Conservation (phyloP, 2,888 invertebrate genomes). For the Brachypterus glaber region DNA sequence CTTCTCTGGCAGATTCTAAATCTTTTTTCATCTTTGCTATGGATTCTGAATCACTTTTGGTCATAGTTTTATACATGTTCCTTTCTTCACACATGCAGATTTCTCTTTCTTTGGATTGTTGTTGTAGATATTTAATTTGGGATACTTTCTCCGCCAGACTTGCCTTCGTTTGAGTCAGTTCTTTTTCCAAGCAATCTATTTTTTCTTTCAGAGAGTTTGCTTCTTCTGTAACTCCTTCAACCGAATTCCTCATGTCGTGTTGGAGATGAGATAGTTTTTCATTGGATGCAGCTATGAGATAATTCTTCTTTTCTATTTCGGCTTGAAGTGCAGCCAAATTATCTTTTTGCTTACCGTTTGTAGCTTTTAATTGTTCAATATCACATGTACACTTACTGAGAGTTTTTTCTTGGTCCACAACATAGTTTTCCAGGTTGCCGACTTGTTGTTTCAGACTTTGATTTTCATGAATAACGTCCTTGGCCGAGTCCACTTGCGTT, state of each 20-base stretch:
- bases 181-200: constrained; percentile 21
- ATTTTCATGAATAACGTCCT: constrained; percentile 40
- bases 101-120: constrained; percentile 16
- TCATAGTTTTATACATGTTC: neutral
- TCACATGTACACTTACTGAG: constrained; percentile 31
- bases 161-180: constrained; percentile 3
- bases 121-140: constrained; percentile 20
- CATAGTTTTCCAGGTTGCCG: constrained; percentile 46
- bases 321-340: constrained; percentile 26
- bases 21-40: constrained; percentile 23
- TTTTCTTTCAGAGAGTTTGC: constrained; percentile 27
- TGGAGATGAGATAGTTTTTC: neutral
- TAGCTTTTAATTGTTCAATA: neutral
- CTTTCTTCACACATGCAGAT: constrained; percentile 4
- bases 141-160: constrained; percentile 15
- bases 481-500: constrained; percentile 28
- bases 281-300: constrained; percentile 23
- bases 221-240: constrained; percentile 29
- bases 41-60: constrained; percentile 14
- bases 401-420: constrained; percentile 50
- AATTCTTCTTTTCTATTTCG: constrained; percentile 33
- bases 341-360: neutral
- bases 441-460: constrained; percentile 44
- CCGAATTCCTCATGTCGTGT: constrained; percentile 29
- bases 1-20: constrained; percentile 23